Evolutionary conservation across 2,113 vertebrate genomes (phyloP), one percentile per base, ranked within the genome.

Genomic region (Barbus barbus): DNA sequence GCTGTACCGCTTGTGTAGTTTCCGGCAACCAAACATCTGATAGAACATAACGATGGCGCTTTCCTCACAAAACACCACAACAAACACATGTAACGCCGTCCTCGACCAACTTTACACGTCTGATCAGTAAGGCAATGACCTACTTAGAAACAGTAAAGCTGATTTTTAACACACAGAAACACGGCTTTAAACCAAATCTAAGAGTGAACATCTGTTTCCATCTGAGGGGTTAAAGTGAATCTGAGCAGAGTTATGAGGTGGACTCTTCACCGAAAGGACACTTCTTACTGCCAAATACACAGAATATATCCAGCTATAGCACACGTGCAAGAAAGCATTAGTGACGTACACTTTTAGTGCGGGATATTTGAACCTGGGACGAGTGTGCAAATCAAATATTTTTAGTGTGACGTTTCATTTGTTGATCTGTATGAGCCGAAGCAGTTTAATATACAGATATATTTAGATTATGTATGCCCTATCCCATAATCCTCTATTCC

Each of bases 61-160:
- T 0, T 38, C 14, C 7, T 58, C 22, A 13, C 46, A 51, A 51
- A 51, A 72, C 16, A 26, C 38, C 28, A 46, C 71, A 46, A 26
- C 63, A 33, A 44, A 24, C 38, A 44, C 0, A 2, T 16, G 38
- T 38, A 48, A 73, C 20, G 6, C 46, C 11, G 16, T 28, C 41
- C n/a, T 9, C 38, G 38, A 38, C 3, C 12, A 14, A 53, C 8
- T 0, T n/a, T 5, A 33, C 22, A 9, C 3, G 28, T 58, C 58
- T n/a, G 38, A 6, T 65, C 41, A 44, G 2, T 78, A 83, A 85
- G 81, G 83, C 84, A 83, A 80, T 74, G 46, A 56, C 41, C 28
- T 36, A 18, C 46, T 79, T 85, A 77, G 11, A 44, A 44, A 44
- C 41, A 3, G 41, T 44, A 44, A 51, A 26, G 71, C 56, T 20